phyloP scores from a whole-genome alignment of 1,140 invertebrate species.

The Hormaphis cornu region DNA sequence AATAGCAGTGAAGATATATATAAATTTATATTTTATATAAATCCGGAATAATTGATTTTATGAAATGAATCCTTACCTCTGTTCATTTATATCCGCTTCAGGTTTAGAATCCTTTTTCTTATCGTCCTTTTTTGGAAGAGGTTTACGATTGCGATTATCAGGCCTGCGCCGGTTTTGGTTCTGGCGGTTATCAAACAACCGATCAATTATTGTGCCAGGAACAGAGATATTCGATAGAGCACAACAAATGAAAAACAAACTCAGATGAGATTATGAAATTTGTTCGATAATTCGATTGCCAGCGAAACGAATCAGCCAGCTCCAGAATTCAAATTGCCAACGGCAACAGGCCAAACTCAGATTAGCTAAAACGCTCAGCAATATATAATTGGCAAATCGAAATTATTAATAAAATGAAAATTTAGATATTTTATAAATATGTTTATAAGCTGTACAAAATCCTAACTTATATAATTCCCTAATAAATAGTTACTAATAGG shows the following conservation, averaged over 20 bases:
- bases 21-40: constrained; percentile 30
- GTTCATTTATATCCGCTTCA: constrained; percentile 32
- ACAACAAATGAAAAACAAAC: constrained; percentile 33
- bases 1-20: constrained; percentile 30
- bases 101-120: constrained; percentile 32
- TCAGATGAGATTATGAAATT: constrained; percentile 32
- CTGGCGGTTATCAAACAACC: constrained; percentile 29
- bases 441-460: constrained; percentile 4
- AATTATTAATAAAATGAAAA: constrained; percentile 24
- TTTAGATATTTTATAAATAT: constrained; percentile 23
- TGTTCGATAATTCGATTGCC: constrained; percentile 31
- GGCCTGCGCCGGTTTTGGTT: constrained; percentile 32
- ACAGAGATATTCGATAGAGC: constrained; percentile 30
- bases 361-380: constrained; percentile 31
- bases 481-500: constrained; percentile 17
- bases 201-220: constrained; percentile 32
- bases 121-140: constrained; percentile 31
- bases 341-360: constrained; percentile 31
- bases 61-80: constrained; percentile 29
- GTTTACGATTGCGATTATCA: constrained; percentile 32
- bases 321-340: constrained; percentile 32
- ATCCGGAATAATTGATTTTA: constrained; percentile 31
- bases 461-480: constrained; percentile 14
- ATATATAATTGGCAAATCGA: constrained; percentile 31
- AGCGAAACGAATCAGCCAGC: constrained; percentile 30